phyloP scores from a whole-genome alignment of 2,888 invertebrate genomes.

The Gisinianus flammeolus region DNA sequence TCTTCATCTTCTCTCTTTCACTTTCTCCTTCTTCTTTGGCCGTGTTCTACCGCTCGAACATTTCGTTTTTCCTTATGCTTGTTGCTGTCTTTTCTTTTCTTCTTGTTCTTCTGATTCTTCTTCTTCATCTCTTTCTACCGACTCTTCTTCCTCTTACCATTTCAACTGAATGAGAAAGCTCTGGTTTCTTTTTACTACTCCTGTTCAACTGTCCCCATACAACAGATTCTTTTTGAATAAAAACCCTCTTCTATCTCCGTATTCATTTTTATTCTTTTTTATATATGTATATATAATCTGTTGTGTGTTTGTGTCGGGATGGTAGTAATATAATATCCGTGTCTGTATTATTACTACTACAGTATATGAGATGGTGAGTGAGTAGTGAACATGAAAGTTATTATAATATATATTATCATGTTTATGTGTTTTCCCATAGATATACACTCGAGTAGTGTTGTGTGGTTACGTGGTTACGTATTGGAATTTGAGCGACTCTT shows the following conservation, averaged over 20 bases:
- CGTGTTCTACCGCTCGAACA: conserved; percentile 2
- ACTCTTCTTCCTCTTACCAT: neutral
- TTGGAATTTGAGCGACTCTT: neutral
- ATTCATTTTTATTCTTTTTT: too few relatives aligned
- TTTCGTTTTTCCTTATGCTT: conserved; percentile 3
- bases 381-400: too few relatives aligned
- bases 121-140: neutral
- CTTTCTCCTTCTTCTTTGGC: neutral
- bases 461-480: neutral
- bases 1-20: neutral
- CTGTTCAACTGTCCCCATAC: neutral
- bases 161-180: conserved; percentile 3
- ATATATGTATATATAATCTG: too few relatives aligned
- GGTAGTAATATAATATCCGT: too few relatives aligned
- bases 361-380: too few relatives aligned
- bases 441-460: too few relatives aligned
- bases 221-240: too few relatives aligned
- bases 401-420: too few relatives aligned
- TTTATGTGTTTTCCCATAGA: too few relatives aligned
- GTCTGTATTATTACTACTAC: too few relatives aligned
- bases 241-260: neutral
- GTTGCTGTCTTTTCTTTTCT: conserved; percentile 7
- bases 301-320: too few relatives aligned
- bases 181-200: conserved; percentile 7
- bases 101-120: neutral